Conservation (phyloP, 2,888 invertebrate species). For the Omphaloscelis lunosa region DNA sequence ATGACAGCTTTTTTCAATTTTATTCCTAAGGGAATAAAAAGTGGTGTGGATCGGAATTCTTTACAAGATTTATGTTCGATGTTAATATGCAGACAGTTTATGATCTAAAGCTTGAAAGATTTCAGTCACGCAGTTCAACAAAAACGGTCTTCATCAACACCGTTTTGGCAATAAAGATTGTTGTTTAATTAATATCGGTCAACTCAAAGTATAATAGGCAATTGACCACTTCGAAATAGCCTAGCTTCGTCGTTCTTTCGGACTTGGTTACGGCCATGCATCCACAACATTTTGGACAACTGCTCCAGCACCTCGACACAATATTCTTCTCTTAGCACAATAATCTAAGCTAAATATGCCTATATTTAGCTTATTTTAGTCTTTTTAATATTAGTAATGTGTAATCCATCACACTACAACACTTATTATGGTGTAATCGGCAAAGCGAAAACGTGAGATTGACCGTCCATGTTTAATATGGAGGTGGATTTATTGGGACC, state of each 20-base stretch:
- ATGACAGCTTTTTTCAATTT: slow-evolving; percentile 32
- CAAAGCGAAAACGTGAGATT: background rate
- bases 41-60: slow-evolving; percentile 18
- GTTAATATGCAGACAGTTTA: slow-evolving; percentile 15
- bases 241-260: background rate
- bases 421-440: background rate
- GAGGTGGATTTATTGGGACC: background rate
- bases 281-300: background rate
- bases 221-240: background rate
- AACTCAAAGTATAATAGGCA: background rate
- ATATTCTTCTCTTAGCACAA: no score
- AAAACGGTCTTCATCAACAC: no score
- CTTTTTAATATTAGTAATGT: background rate
- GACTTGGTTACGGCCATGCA: background rate
- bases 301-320: background rate
- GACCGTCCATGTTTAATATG: background rate
- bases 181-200: background rate
- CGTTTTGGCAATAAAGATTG: background rate
- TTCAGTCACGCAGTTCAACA: background rate
- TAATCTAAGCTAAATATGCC: no score
- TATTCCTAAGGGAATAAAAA: slow-evolving; percentile 12
- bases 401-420: background rate
- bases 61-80: slow-evolving; percentile 22
- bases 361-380: background rate
- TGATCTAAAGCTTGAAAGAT: background rate